Evolutionary conservation across 1,140 invertebrate species (phyloP), one percentile per base, ranked within the genome.

Genomic region (Tetragnatha versicolor): DNA sequence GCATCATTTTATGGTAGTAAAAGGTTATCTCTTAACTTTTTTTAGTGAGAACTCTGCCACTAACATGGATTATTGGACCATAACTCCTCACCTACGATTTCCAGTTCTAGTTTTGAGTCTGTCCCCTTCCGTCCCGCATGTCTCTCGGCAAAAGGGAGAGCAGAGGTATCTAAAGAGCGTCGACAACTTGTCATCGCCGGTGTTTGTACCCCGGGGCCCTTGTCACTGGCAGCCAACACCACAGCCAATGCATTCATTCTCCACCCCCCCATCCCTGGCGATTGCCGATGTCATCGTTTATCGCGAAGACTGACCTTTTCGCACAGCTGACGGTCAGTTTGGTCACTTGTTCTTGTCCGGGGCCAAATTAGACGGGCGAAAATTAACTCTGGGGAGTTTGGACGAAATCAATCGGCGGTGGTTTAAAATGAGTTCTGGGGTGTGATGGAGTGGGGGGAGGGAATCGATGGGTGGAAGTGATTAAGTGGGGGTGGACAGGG

Each of bases 161-260:
- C 35, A 20, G 51, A 35, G 66, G 55, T 29, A 47, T 35, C 72
- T 49, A 61, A 61, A 75, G 58, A 75, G 55, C 72, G 72, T 75
- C 72, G 72, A 75, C 72, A 75, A 75, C 72, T 63, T 75, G 72
- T 75, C 72, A 75, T 75, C 72, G 72, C 39, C 72, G 72, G 72
- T 75, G 72, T 75, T 75, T 75, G 72, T 75, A 31, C 72, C 72
- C 72, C 58, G 12, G 55, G 72, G 72, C 58, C 27, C 72, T 75
- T 75, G 72, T 75, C 72, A 75, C 55, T 63, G 61, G 45, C 72
- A 75, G 72, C 72, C 69, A 72, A 58, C 69, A 45, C 69, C 58
- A 58, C 37, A 75, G 58, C 72, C 72, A 75, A 75, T 63, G 72
- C 72, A 75, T 75, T 75, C 72, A 75, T 75, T 75, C 72, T 27